These are phyloP conservation scores for Leptopterna dolabrata DNA, from an alignment of 2,888 invertebrate genomes.

Conservation along the genomic window DNA sequence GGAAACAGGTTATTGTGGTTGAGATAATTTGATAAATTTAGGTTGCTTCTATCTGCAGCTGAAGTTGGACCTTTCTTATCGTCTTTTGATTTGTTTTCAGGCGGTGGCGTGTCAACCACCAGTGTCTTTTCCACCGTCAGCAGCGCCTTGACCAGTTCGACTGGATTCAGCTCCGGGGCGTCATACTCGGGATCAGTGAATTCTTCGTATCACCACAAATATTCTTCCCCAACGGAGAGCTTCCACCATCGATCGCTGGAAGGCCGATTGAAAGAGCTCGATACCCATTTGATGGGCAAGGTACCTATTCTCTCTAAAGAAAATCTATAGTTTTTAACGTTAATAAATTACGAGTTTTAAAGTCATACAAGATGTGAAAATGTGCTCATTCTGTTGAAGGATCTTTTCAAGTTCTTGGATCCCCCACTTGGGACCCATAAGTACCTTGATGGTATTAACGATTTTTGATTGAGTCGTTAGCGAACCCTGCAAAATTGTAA, in stretches of 20 bases:
- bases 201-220: slow-evolving; percentile 63
- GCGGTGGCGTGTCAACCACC: slow-evolving; percentile 62
- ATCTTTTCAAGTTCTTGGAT: too few species aligned
- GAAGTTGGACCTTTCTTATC: background rate
- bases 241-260: slow-evolving; percentile 83
- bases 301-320: slow-evolving; percentile 58
- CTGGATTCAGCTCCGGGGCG: slow-evolving; percentile 70
- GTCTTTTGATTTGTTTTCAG: background rate
- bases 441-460: too few species aligned
- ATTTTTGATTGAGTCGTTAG: too few species aligned
- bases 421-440: too few species aligned
- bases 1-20: too few species aligned
- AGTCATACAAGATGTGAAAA: too few species aligned
- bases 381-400: too few species aligned
- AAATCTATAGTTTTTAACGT: too few species aligned
- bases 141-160: slow-evolving; percentile 72
- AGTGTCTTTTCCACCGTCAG: slow-evolving; percentile 68
- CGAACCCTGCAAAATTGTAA: too few species aligned
- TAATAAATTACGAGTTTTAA: too few species aligned
- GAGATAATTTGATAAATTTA: too few species aligned
- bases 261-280: slow-evolving; percentile 84
- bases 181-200: slow-evolving; percentile 71
- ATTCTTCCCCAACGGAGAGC: slow-evolving; percentile 66
- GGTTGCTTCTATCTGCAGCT: too few species aligned
- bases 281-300: slow-evolving; percentile 74